These are phyloP conservation scores for Melopsittacus undulatus DNA, from an alignment of 2,797 vertebrate species.

Conservation along the genomic window DNA sequence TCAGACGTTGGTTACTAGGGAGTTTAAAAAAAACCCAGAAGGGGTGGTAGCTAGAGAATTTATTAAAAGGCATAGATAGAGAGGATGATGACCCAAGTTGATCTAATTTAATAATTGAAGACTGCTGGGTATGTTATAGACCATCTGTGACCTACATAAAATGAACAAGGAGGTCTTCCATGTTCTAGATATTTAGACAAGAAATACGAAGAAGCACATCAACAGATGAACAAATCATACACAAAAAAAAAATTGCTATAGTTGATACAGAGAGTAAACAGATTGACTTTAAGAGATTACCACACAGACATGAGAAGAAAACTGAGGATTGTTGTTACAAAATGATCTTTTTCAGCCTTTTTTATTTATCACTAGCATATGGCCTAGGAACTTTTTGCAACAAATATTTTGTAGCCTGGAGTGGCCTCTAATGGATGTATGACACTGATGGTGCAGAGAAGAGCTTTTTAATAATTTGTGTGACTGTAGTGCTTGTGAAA, in stretches of 20 bases:
- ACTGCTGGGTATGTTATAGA: neutral
- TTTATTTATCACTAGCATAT: slow-evolving; percentile 55
- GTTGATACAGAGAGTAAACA: slow-evolving; percentile 14
- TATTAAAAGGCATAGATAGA: neutral
- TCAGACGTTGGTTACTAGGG: neutral
- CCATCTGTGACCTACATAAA: slow-evolving; percentile 26
- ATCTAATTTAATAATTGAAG: neutral
- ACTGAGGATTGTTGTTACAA: slow-evolving; percentile 44
- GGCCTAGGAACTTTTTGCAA: slow-evolving; percentile 28
- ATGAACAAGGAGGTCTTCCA: neutral
- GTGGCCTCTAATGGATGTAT: slow-evolving; percentile 57
- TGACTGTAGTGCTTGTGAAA: slow-evolving; percentile 31
- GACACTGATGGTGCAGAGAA: slow-evolving; percentile 33
- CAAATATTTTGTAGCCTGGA: slow-evolving; percentile 48
- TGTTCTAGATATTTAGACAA: neutral
- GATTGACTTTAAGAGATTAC: slow-evolving; percentile 35
- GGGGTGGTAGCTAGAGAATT: neutral
- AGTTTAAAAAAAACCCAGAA: neutral
- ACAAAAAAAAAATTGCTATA: neutral
- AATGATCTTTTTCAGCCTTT: slow-evolving; percentile 44
- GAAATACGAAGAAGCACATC: neutral
- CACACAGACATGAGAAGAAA: slow-evolving; percentile 44
- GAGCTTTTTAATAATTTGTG: slow-evolving; percentile 66
- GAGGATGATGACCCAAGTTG: neutral
- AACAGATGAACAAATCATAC: neutral